A percentile compares a stretch with the other conserved stretches of the same genome.
These are phyloP conservation scores for Ardeotis arabs DNA, from an alignment of 2,113 vertebrate genomes.

Conservation along the genomic window DNA sequence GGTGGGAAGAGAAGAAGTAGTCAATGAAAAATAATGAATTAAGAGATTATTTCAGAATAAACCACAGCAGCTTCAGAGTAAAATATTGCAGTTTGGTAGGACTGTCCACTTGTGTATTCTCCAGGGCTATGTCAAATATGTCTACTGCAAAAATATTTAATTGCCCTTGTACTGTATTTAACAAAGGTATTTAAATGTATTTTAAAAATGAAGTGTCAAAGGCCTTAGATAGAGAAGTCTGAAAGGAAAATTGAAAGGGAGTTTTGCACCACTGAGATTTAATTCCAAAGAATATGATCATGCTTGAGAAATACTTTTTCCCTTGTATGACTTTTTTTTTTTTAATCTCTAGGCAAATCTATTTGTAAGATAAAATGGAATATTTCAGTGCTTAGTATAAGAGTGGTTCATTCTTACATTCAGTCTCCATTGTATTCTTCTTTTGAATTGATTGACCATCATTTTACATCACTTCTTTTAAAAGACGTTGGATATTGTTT, in stretches of 20 bases:
- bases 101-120: not conserved
- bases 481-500: not conserved
- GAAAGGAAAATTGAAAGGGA: not conserved
- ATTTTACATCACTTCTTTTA: not conserved
- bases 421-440: not conserved
- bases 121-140: not conserved
- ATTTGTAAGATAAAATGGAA: not conserved
- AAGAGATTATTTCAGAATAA: not conserved
- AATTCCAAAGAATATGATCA: not conserved
- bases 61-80: not conserved
- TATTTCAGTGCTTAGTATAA: not conserved
- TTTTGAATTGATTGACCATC: not conserved
- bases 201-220: not conserved
- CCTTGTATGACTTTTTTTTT: not conserved
- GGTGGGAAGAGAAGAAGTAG: not conserved
- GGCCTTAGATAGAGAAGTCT: not conserved
- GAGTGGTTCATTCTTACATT: not conserved
- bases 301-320: not conserved
- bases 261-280: not conserved
- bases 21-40: not conserved
- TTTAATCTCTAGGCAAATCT: not conserved
- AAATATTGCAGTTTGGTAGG: not conserved
- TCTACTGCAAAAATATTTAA: not conserved
- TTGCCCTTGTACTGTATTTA: not conserved
- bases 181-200: not conserved